phyloP scores from a whole-genome alignment of 2,113 vertebrate species.

The Gasterosteus nipponicus region DNA sequence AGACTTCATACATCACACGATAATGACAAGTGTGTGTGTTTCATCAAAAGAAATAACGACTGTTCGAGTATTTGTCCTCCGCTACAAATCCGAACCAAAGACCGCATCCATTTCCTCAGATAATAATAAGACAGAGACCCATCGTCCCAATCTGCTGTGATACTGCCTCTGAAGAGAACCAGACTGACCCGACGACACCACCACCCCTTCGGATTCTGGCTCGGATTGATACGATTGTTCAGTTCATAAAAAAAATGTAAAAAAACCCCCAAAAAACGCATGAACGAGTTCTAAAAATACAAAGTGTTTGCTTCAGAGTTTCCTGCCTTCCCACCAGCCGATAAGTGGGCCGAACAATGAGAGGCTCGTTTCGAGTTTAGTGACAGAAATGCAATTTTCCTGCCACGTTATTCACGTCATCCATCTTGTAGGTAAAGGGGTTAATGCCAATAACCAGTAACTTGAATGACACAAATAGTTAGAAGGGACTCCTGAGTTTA shows the following conservation, averaged over 20 bases:
- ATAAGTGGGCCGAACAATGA: constrained; percentile 26
- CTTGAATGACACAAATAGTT: not conserved
- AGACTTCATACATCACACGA: no score
- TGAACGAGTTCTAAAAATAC: constrained; percentile 28
- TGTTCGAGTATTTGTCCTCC: not conserved
- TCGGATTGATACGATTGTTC: constrained; percentile 28
- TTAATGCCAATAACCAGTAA: not conserved
- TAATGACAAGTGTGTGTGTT: not conserved
- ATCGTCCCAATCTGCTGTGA: not conserved
- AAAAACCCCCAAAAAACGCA: constrained; percentile 13
- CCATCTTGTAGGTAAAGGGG: not conserved
- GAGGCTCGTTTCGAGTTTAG: not conserved
- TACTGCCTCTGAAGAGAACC: not conserved
- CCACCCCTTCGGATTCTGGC: not conserved
- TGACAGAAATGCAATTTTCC: not conserved
- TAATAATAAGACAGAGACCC: not conserved
- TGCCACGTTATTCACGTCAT: not conserved
- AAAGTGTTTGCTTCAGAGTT: constrained; percentile 24
- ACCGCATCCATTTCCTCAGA: not conserved
- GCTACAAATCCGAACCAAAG: not conserved
- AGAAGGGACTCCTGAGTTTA: not conserved
- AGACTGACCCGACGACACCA: not conserved
- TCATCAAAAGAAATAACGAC: not conserved
- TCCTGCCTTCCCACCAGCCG: constrained; percentile 30
- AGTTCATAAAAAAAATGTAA: not conserved